Evolutionary conservation across 2,888 invertebrate genomes (phyloP), one percentile per base, ranked within the genome.

Genomic region (Plebejus anna): DNA sequence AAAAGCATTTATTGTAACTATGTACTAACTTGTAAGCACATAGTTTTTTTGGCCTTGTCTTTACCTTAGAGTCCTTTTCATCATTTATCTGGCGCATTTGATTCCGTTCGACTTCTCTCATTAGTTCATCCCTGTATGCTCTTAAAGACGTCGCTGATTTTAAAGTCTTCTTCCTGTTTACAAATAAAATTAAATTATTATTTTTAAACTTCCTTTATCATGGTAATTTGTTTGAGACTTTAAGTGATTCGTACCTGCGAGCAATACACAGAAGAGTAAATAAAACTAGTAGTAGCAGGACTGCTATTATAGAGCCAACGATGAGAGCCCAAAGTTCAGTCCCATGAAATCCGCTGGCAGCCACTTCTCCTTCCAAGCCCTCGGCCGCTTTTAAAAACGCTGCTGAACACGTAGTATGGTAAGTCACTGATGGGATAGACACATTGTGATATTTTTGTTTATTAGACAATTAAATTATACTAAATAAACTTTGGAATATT

Each of bases 321-420:
- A 95, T 94, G 76, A 96, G 89, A 0, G 96, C 91, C 96, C 96
- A 96, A 0, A 94, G 81, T 76, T 93, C 94, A 0, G 90, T 84
- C 16, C 90, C 89, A 66, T 88, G 90, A 1, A 92, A 87, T 0
- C 88, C 88, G 0, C 84, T 82, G 3, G 82, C 76, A 83, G 82
- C 92, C 81, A 82, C 95, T 86, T 95, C 93, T 1, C 95, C 95
- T 79, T 92, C 94, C 79, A 96, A 88, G 3, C 96, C 95, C 80
- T 95, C 95, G 0, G 95, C 94, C 61, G 95, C 95, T 86, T 96
- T 96, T 83, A 96, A 89, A 88, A 96, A 97, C 79, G 97, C 97
- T 96, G 91, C 93, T 94, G 85, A 82, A 51, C 55, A 61, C 9
- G 32, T 61, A 28, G 28, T 72, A 61, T 32, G 57, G 28, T 42